Evolutionary conservation across 2,113 vertebrate genomes (phyloP), one percentile per base, ranked within the genome.

Genomic region (Anthoscopus minutus): DNA sequence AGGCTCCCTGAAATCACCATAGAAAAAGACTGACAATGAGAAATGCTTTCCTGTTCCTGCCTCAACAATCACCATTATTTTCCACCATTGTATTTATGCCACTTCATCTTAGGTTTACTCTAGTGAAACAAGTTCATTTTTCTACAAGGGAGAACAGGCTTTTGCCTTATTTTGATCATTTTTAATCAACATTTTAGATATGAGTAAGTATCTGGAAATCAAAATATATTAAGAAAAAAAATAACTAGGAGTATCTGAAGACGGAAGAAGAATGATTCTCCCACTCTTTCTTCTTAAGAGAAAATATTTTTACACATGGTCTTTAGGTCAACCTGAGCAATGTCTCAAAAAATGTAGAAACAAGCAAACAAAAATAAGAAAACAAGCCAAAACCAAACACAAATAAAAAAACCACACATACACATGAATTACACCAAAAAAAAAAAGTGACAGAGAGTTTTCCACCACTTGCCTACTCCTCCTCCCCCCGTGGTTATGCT

Each of bases 121-220:
- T 73, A 37, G 50, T 37, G 35, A 83, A 89, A 73, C 7, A 73
- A 78, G 19, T 21, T 89, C 22, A 30, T 94, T 31, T 67, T 7
- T 35, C 44, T 42, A 5, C 40, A 40, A 65, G 7, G 18, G 15
- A 77, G 16, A 88, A 22, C 18, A 72, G 62, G 5, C 9, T 71
- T 15, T 54, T 67, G n/a, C 61, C 15, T 58, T 89, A 66, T 79
- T 74, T 20, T 40, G 30, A 81, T 62, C 1, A 47, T 64, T 81
- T 94, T 92, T 74, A 77, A 73, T 83, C 47, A 78, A 79, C 50
- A 42, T 47, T 61, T 38, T 70, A 62, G 74, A 89, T 25, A 53
- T 1, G 2, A n/a, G 4, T 8, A 81, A 57, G 56, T 73, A 50
- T 62, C 33, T 13, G 17, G 53, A 92, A 81, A 91, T 5, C 12